Conservation (phyloP, 2,888 invertebrate genomes). For the Andrena haemorrhoa region DNA sequence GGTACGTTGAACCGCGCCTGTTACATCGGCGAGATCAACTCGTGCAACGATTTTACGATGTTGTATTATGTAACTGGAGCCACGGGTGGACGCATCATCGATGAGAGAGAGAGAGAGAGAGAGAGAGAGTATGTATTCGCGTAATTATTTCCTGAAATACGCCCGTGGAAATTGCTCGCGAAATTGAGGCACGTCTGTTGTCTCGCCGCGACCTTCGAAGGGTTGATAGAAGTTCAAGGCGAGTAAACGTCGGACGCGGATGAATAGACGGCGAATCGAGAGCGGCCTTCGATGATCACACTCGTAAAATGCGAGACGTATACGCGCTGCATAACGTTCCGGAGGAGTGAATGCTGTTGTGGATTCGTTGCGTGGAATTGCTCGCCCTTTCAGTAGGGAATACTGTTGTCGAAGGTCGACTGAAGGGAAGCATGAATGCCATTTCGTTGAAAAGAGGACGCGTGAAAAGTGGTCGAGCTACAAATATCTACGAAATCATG, state of each 20-base stretch:
- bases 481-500: too few relatives aligned
- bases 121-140: background rate
- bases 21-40: conserved; percentile 6
- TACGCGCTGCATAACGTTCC: background rate
- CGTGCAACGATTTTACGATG: background rate
- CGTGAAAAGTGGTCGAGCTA: too few relatives aligned
- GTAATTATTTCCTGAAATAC: conserved; percentile 5
- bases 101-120: background rate
- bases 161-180: background rate
- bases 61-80: background rate
- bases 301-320: conserved; percentile 35
- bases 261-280: conserved; percentile 12
- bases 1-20: conserved; percentile 36
- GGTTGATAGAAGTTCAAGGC: conserved; percentile 23
- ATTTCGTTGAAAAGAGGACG: background rate
- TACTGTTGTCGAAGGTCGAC: background rate
- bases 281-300: conserved; percentile 1
- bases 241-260: conserved; percentile 1
- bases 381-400: background rate
- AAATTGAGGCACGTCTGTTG: background rate
- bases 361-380: conserved; percentile 9
- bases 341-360: background rate
- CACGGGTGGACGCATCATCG: background rate
- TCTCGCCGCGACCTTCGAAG: background rate
- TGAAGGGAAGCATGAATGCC: conserved; percentile 16